Evolutionary conservation across 1,140 invertebrate genomes (phyloP).

Genomic region (Drosophila rufa): DNA sequence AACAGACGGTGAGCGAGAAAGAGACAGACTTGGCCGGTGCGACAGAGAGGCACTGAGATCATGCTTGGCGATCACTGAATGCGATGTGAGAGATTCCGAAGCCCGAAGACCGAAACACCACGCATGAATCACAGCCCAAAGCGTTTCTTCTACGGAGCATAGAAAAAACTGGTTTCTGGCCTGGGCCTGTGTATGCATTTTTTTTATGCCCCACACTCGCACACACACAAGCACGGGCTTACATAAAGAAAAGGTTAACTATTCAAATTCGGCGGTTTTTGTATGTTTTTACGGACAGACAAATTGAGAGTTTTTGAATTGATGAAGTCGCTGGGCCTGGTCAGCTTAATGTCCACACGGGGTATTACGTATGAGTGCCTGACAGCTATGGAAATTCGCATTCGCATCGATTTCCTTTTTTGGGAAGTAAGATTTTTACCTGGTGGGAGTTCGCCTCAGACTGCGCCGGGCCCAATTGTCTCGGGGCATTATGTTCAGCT

Average conservation of each 20-base stretch:
- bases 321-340: conserved; percentile 35
- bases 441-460: conserved; percentile 89
- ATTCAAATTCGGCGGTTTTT: conserved; percentile 57
- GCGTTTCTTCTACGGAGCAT: conserved; percentile 50
- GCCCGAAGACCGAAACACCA: conserved; percentile 48
- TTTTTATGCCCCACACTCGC: conserved; percentile 26
- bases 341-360: conserved; percentile 17
- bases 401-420: conserved; percentile 33
- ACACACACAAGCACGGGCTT: conserved; percentile 18
- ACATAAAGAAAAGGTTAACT: conserved; percentile 74
- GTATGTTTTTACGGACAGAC: conserved; percentile 46
- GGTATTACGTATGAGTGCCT: conserved; percentile 26
- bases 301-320: conserved; percentile 36
- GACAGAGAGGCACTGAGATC: conserved; percentile 31
- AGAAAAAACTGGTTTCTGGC: conserved; percentile 74
- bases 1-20: conserved; percentile 17
- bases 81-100: conserved; percentile 46
- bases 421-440: conserved; percentile 85
- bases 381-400: conserved; percentile 35
- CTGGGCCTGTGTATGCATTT: conserved; percentile 64
- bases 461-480: conserved; percentile 92
- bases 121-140: conserved; percentile 78
- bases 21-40: neutral
- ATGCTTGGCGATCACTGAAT: conserved; percentile 21
- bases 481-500: conserved; percentile 87